phyloP scores from a whole-genome alignment of 2,888 invertebrate species.

The Torymus aiolomorphi region DNA sequence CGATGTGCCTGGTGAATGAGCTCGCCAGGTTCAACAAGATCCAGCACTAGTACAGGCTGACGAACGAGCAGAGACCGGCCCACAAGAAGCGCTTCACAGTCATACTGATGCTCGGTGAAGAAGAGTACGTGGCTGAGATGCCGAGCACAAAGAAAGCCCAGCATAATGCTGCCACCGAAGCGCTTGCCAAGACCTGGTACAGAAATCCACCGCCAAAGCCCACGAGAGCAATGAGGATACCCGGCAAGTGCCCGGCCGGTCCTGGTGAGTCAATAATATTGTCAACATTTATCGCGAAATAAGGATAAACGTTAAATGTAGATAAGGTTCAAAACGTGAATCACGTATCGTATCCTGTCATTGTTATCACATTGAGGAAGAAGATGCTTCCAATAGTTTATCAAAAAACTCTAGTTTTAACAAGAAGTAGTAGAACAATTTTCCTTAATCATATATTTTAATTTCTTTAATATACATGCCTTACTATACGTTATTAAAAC shows the following conservation, averaged over 20 bases:
- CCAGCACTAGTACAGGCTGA: conserved; percentile 96
- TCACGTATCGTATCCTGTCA: too few relatives aligned
- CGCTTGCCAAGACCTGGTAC: conserved; percentile 89
- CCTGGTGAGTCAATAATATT: conserved; percentile 64
- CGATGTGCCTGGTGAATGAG: conserved; percentile 99
- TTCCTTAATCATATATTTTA: too few relatives aligned
- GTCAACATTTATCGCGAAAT: not conserved
- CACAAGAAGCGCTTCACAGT: conserved; percentile 99
- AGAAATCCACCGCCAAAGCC: conserved; percentile 88
- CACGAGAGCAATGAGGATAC: conserved; percentile 75
- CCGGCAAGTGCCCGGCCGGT: conserved; percentile 71
- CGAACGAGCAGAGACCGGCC: conserved; percentile 97
- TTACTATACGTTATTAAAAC: too few relatives aligned
- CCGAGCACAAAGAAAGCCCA: conserved; percentile 99
- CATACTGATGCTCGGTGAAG: conserved; percentile 90
- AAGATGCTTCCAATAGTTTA: too few relatives aligned
- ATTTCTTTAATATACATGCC: too few relatives aligned
- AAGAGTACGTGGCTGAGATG: conserved; percentile 93
- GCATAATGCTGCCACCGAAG: conserved; percentile 96
- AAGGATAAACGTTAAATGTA: too few relatives aligned
- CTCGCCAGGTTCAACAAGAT: conserved; percentile 98
- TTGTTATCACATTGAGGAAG: too few relatives aligned
- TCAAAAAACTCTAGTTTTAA: too few relatives aligned
- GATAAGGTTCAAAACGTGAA: too few relatives aligned
- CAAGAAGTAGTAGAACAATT: too few relatives aligned